A percentile compares a stretch with the other conserved stretches of the same genome.
phyloP scores from a whole-genome alignment of 53 echinoderm and acorn worm species.

The Astropecten irregularis region DNA sequence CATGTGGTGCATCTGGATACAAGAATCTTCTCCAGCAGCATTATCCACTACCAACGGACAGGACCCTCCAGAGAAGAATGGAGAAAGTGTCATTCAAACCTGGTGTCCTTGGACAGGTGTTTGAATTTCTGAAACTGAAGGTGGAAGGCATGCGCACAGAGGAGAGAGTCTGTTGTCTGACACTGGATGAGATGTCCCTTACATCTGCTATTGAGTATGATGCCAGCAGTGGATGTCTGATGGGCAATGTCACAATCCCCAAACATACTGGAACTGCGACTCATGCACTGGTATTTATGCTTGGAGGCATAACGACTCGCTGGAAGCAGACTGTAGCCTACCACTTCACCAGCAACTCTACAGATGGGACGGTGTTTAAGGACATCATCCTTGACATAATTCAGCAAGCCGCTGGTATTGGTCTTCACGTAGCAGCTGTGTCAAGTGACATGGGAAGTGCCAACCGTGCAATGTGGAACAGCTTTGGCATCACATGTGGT shows the following conservation, averaged over 20 bases:
- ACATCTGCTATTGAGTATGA: constrained; percentile 72
- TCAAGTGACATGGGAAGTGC: constrained; percentile 81
- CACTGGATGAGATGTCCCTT: constrained; percentile 75
- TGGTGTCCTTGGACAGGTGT: constrained; percentile 52
- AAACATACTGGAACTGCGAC: constrained; percentile 60
- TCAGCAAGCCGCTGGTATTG: constrained; percentile 32
- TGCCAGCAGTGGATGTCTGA: constrained; percentile 40
- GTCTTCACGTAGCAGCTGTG: constrained; percentile 58
- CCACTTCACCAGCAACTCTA: constrained; percentile 70
- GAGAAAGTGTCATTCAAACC: constrained; percentile 35
- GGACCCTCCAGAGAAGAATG: constrained; percentile 56
- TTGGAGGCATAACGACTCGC: constrained; percentile 59
- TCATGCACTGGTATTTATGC: constrained; percentile 76
- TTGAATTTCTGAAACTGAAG: constrained; percentile 58
- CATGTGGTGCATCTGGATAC: background rate
- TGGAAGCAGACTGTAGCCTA: constrained; percentile 79
- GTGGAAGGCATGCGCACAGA: constrained; percentile 49
- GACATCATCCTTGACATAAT: constrained; percentile 65
- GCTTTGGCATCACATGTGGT: constrained; percentile 55
- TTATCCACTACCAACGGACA: constrained; percentile 41
- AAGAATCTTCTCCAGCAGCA: constrained; percentile 21
- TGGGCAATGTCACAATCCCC: constrained; percentile 67
- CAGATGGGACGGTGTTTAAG: constrained; percentile 54
- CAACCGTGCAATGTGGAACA: constrained; percentile 67
- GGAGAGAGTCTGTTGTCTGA: constrained; percentile 67